These are phyloP conservation scores for Anastatus disparis DNA, from an alignment of 1,140 invertebrate species.

Conservation along the genomic window DNA sequence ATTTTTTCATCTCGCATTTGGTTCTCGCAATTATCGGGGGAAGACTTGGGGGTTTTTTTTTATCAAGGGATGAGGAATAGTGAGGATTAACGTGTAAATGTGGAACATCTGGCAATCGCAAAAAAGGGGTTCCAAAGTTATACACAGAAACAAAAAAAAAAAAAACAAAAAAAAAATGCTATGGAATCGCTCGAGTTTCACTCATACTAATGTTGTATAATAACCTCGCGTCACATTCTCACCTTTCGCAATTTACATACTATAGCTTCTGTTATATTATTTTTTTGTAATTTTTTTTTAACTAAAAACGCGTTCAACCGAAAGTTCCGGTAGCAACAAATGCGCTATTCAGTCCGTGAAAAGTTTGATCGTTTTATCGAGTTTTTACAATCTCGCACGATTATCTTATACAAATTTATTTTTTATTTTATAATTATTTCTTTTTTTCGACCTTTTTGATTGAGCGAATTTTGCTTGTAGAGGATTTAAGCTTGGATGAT, in stretches of 20 bases:
- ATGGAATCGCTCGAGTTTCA: constrained; percentile 13
- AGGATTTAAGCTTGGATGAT: too few species aligned
- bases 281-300: neutral
- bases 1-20: neutral
- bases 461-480: too few species aligned
- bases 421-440: too few species aligned
- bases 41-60: too few species aligned
- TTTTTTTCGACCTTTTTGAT: too few species aligned
- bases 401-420: too few species aligned
- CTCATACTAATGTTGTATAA: neutral
- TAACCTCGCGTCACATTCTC: neutral
- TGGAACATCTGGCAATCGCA: constrained; percentile 15
- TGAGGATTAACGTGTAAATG: neutral
- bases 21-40: constrained; percentile 24
- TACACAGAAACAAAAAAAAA: too few species aligned
- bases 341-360: constrained; percentile 33
- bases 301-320: neutral
- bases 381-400: too few species aligned
- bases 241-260: too few species aligned
- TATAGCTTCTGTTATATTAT: neutral
- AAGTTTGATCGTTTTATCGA: constrained; percentile 2
- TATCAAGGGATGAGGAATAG: too few species aligned
- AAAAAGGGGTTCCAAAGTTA: neutral
- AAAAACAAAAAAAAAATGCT: too few species aligned
- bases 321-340: neutral